A percentile compares a stretch with the other conserved stretches of the same genome.
These are phyloP conservation scores for Poeciliopsis retropinna DNA, from an alignment of 2,113 vertebrate species.

Conservation along the genomic window DNA sequence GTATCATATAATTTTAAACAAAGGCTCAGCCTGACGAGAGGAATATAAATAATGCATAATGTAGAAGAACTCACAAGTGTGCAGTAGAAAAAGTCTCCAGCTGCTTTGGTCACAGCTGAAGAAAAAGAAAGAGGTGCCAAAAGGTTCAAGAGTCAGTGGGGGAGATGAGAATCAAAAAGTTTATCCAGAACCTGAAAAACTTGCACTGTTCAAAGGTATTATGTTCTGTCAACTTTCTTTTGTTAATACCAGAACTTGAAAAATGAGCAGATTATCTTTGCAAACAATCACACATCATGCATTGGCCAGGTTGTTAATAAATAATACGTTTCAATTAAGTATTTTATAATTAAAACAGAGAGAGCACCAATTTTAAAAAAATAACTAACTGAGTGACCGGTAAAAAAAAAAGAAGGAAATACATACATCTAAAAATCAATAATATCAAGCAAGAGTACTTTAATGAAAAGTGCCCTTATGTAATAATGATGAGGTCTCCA, in stretches of 20 bases:
- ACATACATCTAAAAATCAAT: background rate
- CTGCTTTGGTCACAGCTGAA: background rate
- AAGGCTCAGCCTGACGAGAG: conserved; percentile 1
- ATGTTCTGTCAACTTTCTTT: background rate
- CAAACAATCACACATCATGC: background rate
- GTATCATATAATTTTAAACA: conserved; percentile 3
- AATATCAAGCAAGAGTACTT: background rate
- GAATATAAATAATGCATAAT: background rate
- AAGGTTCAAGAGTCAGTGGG: background rate
- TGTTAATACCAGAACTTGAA: too few species aligned
- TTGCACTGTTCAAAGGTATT: too few species aligned
- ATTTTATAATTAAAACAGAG: background rate
- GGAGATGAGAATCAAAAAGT: too few species aligned
- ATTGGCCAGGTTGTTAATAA: background rate
- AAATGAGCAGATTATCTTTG: background rate
- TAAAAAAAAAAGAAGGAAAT: background rate
- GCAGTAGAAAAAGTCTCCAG: background rate
- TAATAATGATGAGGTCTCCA: background rate
- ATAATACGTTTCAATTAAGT: background rate
- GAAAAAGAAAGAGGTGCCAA: background rate
- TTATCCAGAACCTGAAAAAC: too few species aligned
- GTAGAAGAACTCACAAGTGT: background rate
- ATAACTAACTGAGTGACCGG: background rate
- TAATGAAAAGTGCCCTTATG: background rate
- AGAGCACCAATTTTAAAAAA: background rate